A percentile compares a stretch with the other conserved stretches of the same genome.
Evolutionary conservation across 2,113 vertebrate genomes (phyloP).

Genomic region (Corvus hawaiiensis): DNA sequence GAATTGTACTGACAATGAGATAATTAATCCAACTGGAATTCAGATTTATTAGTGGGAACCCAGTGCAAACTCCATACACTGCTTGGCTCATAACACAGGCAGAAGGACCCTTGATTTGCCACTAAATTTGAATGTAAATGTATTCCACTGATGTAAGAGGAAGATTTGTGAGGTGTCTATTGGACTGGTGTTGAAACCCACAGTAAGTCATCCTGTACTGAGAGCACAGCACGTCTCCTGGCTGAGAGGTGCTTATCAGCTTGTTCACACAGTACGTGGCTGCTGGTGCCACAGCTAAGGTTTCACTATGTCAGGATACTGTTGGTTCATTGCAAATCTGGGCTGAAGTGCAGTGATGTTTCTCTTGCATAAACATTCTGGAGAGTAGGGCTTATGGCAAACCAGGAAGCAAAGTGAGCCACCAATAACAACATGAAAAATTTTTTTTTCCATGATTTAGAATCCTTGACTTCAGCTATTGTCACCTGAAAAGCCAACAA

Average conservation of each 20-base stretch:
- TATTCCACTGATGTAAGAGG: not conserved
- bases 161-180: not conserved
- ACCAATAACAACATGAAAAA: not conserved
- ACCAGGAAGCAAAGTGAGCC: not conserved
- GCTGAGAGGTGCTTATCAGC: not conserved
- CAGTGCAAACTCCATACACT: not conserved
- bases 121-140: not conserved
- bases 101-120: not conserved
- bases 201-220: accelerated
- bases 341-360: not conserved
- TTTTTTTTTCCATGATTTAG: not conserved
- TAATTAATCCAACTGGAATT: not conserved
- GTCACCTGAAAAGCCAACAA: not conserved
- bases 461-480: not conserved
- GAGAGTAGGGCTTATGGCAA: not conserved
- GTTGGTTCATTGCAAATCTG: not conserved
- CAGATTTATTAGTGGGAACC: not conserved
- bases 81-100: not conserved
- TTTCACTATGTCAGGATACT: not conserved
- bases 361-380: not conserved
- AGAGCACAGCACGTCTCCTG: not conserved
- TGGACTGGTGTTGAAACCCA: not conserved
- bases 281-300: not conserved
- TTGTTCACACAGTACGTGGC: accelerated
- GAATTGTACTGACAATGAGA: not conserved